These are phyloP conservation scores for Lichenostomus cassidix DNA, from an alignment of 2,113 vertebrate species.

Conservation along the genomic window DNA sequence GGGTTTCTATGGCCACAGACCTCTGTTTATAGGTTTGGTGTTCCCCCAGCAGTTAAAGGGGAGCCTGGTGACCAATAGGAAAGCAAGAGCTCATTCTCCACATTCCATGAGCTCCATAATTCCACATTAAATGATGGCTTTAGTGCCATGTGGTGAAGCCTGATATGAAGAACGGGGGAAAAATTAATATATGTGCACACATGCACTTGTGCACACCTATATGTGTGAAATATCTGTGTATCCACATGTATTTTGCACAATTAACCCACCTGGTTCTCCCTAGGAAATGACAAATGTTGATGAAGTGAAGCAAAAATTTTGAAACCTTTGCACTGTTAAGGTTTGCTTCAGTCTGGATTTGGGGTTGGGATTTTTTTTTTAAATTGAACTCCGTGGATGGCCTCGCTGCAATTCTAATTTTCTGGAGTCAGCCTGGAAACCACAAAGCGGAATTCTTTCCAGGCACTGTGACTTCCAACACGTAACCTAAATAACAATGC, in stretches of 20 bases:
- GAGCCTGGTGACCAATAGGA: constrained; percentile 36
- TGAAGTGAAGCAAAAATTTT: not conserved
- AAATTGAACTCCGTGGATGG: not conserved
- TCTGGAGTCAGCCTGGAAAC: constrained; percentile 62
- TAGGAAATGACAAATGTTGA: not conserved
- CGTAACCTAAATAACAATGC: constrained; percentile 57
- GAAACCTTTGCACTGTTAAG: not conserved
- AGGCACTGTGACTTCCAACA: constrained; percentile 39
- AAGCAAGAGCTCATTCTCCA: constrained; percentile 47
- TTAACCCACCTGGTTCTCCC: not conserved
- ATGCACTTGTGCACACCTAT: too few relatives aligned
- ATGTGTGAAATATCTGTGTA: not conserved
- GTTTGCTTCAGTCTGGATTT: not conserved
- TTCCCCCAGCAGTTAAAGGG: constrained; percentile 9
- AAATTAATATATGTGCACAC: not conserved
- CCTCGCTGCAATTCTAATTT: constrained; percentile 53
- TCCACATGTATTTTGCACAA: not conserved
- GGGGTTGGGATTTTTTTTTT: not conserved
- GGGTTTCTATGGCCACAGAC: constrained; percentile 61
- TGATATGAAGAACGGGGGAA: not conserved
- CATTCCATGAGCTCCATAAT: constrained; percentile 57
- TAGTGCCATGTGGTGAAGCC: not conserved
- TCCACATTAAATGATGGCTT: constrained; percentile 42
- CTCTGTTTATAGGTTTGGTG: constrained; percentile 46
- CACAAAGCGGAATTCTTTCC: constrained; percentile 62